phyloP scores from a whole-genome alignment of 2,888 invertebrate species.

The Cynaeus angustus region DNA sequence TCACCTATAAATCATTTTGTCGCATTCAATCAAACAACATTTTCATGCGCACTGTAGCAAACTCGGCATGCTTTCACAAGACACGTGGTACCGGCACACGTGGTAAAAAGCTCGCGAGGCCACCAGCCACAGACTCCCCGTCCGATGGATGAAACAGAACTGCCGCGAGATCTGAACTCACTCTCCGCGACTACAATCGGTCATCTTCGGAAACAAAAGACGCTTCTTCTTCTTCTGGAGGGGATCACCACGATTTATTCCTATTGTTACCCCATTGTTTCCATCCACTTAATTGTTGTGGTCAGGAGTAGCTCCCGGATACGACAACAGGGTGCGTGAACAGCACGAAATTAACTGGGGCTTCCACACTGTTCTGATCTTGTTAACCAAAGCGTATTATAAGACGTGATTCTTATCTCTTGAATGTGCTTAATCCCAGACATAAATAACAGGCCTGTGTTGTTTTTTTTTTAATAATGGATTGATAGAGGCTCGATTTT shows the following conservation, averaged over 20 bases:
- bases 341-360: constrained; percentile 33
- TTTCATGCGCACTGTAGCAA: constrained; percentile 54
- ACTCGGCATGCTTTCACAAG: constrained; percentile 46
- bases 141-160: constrained; percentile 67
- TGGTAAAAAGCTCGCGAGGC: constrained; percentile 62
- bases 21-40: constrained; percentile 56
- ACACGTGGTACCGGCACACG: constrained; percentile 65
- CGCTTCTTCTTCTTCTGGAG: constrained; percentile 51
- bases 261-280: constrained; percentile 29
- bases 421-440: constrained; percentile 39
- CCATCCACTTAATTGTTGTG: constrained; percentile 15
- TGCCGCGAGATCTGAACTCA: constrained; percentile 62
- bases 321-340: constrained; percentile 28
- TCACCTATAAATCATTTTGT: constrained; percentile 59
- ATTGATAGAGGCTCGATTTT: not conserved
- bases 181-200: constrained; percentile 64
- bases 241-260: constrained; percentile 42
- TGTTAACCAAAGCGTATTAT: constrained; percentile 42
- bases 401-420: constrained; percentile 27
- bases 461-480: constrained; percentile 35
- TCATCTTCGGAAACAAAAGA: constrained; percentile 65
- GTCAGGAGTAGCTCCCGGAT: constrained; percentile 10
- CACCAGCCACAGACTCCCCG: constrained; percentile 65
- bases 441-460: constrained; percentile 44
- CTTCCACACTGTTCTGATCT: constrained; percentile 34